Base-by-base conservation (phyloP, 2,113 vertebrate species). In the Gymnorhina tibicen region DNA sequence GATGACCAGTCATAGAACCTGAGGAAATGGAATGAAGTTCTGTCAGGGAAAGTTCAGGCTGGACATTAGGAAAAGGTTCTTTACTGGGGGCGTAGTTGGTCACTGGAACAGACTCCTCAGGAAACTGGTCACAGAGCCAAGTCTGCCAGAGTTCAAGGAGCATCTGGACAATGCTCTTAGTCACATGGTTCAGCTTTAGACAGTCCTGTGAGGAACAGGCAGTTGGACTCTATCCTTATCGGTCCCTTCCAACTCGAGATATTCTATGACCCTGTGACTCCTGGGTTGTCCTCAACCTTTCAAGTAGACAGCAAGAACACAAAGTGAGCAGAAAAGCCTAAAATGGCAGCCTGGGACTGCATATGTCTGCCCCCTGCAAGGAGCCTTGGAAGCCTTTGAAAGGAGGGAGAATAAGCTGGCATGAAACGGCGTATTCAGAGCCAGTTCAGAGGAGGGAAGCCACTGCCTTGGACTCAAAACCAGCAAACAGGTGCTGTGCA, bases 271-370 rank as follows among this genome's bases (percentile, higher is more conserved):
- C 16, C 15, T 35, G 8, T 63, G 27, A 74, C 50, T 74, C 68
- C 24, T 0, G 8, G 33, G 39, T 35, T 82, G 56, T 60, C 62
- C 79, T 70, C 46, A 55, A 42, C 49, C 47, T 50, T 91, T 70
- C 50, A 67, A 89, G 70, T 0, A 77, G 68, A 82, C 44, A 74
- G 47, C 0, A 4, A 86, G 59, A 67, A 68, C 8, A 74, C 30
- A 60, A 94, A 96, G 74, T 83, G 85, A 96, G 82, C 92, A 93
- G 85, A 84, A 88, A 80, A 59, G 56, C 42, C 64, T 93, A 46
- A 92, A 94, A 81, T 84, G 95, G 91, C 92, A 96, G 96, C 88
- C 64, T 79, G 93, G 88, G 88, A 62, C 69, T 47, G 85, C 76
- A 78, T 84, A 94, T 94, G 95, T 68, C 83, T 95, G 83, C 68